Evolutionary conservation across 2,113 vertebrate genomes (phyloP), one percentile per base, ranked within the genome.

Genomic region (Scomber japonicus): DNA sequence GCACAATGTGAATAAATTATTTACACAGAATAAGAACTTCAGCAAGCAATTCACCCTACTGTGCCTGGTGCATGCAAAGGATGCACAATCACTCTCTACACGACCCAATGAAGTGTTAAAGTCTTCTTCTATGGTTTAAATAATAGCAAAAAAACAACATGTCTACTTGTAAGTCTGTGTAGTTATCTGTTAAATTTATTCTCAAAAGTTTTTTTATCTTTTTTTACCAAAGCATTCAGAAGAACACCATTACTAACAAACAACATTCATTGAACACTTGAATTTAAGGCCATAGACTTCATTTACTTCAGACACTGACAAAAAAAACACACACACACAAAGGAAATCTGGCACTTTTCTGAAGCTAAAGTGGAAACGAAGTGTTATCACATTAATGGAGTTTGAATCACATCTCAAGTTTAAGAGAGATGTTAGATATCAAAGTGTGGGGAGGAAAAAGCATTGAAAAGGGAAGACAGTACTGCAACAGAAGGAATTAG

Each of bases 401-500:
- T 59, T 59, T 76, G 21, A 57, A 27, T 53, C 31, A 15, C 69
- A 54, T 72, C 35, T 75, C n/a, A 40, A 74, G 17, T 69, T 57
- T 69, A 49, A 56, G 31, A 64, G 66, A 59, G 60, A 57, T 75
- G 65, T 59, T 70, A 35, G 46, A 51, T 75, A 69, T 75, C 61
- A 80, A 75, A 79, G 44, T 30, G 53, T 60, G 46, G 2, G 17
- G 13, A 44, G 16, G 50, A 21, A 53, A 48, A 45, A 50, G 54
- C 59, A 17, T n/a, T 9, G 65, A 15, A n/a, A 16, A 40, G 21
- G 46, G 11, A 59, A n/a, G 56, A 16, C 14, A 21, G 8, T 11
- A 9, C 35, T 7, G 35, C 35, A 40, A 46, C 14, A 53, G 11
- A 13, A 56, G 70, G 79, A 89, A 89, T 90, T 86, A 88, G 74